Percentiles rank a stretch among this genome's conserved stretches.
These are phyloP conservation scores for Spodoptera exigua DNA, from an alignment of 2,888 invertebrate species.

Conservation along the genomic window DNA sequence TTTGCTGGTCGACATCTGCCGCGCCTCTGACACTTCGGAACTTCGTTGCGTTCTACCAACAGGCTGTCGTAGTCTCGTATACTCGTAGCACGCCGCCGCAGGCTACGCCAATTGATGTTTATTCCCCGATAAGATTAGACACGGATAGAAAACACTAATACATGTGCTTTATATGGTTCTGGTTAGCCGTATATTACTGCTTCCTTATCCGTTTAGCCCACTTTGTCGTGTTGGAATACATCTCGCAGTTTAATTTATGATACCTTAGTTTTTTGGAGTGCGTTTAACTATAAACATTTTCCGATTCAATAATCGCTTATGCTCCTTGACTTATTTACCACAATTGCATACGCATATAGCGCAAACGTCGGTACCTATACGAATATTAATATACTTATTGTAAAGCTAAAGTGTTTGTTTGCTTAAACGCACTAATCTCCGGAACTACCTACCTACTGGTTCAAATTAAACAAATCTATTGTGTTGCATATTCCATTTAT, in stretches of 20 bases:
- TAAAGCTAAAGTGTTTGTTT: too few relatives aligned
- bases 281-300: too few relatives aligned
- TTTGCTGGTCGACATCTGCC: constrained; percentile 78
- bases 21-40: constrained; percentile 60
- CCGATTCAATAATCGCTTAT: too few relatives aligned
- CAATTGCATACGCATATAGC: too few relatives aligned
- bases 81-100: constrained; percentile 15
- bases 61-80: constrained; percentile 4
- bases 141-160: constrained; percentile 34
- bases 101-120: constrained; percentile 51
- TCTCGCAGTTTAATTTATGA: background rate
- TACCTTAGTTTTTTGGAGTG: background rate
- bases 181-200: constrained; percentile 7
- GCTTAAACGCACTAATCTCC: too few relatives aligned
- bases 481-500: too few relatives aligned
- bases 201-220: constrained; percentile 10
- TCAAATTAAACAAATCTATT: too few relatives aligned
- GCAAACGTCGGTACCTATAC: too few relatives aligned
- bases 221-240: background rate
- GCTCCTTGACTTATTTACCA: too few relatives aligned
- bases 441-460: too few relatives aligned
- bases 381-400: too few relatives aligned
- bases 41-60: background rate
- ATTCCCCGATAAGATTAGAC: constrained; percentile 41
- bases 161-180: constrained; percentile 16